phyloP scores from a whole-genome alignment of 2,888 invertebrate species.

The Leuctra nigra region DNA sequence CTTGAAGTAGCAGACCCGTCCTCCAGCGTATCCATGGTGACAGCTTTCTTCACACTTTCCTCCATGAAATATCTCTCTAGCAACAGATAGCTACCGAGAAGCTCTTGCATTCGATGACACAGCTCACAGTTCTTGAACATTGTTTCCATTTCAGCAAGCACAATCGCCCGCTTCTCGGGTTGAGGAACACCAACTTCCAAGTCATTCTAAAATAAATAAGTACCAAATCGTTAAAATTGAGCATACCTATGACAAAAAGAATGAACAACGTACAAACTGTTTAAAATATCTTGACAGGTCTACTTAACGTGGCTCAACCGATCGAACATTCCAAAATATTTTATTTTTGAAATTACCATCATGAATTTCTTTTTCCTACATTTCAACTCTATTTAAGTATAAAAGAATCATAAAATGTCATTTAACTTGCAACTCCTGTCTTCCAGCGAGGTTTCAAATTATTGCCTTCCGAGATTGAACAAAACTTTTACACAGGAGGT shows the following conservation, averaged over 20 bases:
- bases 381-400: too few species aligned
- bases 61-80: conserved; percentile 94
- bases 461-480: too few species aligned
- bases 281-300: too few species aligned
- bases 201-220: conserved; percentile 46
- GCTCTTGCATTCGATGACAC: conserved; percentile 70
- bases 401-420: too few species aligned
- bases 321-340: too few species aligned
- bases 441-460: too few species aligned
- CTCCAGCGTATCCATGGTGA: conserved; percentile 69
- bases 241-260: not conserved
- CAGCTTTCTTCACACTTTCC: conserved; percentile 89
- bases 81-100: conserved; percentile 81
- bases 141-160: conserved; percentile 50
- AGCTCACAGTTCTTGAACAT: conserved; percentile 65
- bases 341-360: too few species aligned
- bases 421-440: too few species aligned
- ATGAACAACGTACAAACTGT: too few species aligned
- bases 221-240: conserved; percentile 20
- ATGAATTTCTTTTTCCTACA: too few species aligned
- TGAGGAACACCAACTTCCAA: conserved; percentile 47
- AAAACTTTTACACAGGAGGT: too few species aligned
- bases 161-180: conserved; percentile 40
- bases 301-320: too few species aligned
- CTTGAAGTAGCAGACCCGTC: conserved; percentile 74